phyloP scores from a whole-genome alignment of 2,888 invertebrate genomes.

The Ochropacha duplaris region DNA sequence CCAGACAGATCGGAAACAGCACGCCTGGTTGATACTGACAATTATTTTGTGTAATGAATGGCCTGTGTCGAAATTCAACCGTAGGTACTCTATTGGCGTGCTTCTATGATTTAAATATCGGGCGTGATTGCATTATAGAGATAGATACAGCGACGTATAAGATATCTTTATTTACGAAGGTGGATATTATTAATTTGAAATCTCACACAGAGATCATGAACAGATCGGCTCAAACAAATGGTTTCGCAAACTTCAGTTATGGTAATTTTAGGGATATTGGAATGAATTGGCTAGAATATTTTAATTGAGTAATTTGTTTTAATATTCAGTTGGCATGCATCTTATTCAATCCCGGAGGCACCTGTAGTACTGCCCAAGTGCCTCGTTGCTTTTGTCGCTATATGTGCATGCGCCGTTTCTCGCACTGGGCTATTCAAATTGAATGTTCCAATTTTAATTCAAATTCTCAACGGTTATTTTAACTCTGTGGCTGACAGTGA shows the following conservation, averaged over 20 bases:
- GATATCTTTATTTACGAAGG: constrained; percentile 23
- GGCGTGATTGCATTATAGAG: constrained; percentile 48
- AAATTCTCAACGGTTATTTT: constrained; percentile 30
- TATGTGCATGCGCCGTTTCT: constrained; percentile 9
- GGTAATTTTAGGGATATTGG: constrained; percentile 12
- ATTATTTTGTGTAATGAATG: constrained; percentile 65
- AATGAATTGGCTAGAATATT: constrained; percentile 19
- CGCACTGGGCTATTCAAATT: constrained; percentile 41
- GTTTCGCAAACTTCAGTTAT: constrained; percentile 35
- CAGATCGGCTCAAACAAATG: constrained; percentile 17
- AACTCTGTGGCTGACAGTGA: constrained; percentile 42
- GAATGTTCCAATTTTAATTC: constrained; percentile 43
- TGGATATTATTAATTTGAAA: constrained; percentile 28
- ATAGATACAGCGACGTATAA: constrained; percentile 32
- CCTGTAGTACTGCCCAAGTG: constrained; percentile 48
- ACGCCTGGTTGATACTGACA: constrained; percentile 59
- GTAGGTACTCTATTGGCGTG: constrained; percentile 42
- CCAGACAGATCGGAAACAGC: constrained; percentile 61
- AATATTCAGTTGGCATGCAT: constrained; percentile 30
- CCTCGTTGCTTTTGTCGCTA: constrained; percentile 23
- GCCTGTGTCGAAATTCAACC: constrained; percentile 51
- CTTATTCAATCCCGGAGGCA: constrained; percentile 51
- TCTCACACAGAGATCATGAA: constrained; percentile 8
- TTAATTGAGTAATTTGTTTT: constrained; percentile 16
- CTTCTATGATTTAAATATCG: constrained; percentile 54